These are phyloP conservation scores for Trachelus troglodyta DNA, from an alignment of 2,888 invertebrate genomes.

Conservation along the genomic window DNA sequence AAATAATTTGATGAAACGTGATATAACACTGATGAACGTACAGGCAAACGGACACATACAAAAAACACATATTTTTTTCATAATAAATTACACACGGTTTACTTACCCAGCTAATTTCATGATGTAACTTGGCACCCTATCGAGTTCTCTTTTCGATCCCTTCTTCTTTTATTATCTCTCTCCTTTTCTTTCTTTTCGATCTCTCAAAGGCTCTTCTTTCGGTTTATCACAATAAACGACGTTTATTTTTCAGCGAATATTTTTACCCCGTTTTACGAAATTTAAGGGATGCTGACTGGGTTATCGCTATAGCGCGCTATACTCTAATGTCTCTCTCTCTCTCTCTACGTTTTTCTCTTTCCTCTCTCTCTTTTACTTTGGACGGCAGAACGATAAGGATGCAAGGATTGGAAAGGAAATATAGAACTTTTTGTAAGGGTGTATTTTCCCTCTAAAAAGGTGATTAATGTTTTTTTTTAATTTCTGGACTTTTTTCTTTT, in stretches of 20 bases:
- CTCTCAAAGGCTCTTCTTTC: conserved; percentile 16
- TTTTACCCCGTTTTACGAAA: background rate
- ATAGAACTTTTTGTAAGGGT: background rate
- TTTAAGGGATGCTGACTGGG: background rate
- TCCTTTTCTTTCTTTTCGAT: conserved; percentile 19
- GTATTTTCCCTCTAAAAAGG: background rate
- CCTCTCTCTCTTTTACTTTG: background rate
- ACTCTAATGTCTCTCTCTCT: background rate
- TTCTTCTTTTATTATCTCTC: conserved; percentile 12
- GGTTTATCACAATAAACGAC: background rate
- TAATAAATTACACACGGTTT: conserved; percentile 9
- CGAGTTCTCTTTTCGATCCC: background rate
- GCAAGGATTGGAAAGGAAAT: background rate
- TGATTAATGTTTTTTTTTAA: background rate
- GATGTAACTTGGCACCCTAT: conserved; percentile 3
- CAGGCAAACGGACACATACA: background rate
- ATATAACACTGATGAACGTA: background rate
- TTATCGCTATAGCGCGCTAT: background rate
- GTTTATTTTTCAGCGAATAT: background rate
- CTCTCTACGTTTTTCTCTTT: background rate
- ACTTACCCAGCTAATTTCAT: conserved; percentile 38
- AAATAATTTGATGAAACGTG: background rate
- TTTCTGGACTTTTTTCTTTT: background rate
- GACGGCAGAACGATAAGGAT: background rate
- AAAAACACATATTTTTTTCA: background rate